These are phyloP conservation scores for Pagrus major DNA, from an alignment of 2,113 vertebrate species.

Conservation along the genomic window DNA sequence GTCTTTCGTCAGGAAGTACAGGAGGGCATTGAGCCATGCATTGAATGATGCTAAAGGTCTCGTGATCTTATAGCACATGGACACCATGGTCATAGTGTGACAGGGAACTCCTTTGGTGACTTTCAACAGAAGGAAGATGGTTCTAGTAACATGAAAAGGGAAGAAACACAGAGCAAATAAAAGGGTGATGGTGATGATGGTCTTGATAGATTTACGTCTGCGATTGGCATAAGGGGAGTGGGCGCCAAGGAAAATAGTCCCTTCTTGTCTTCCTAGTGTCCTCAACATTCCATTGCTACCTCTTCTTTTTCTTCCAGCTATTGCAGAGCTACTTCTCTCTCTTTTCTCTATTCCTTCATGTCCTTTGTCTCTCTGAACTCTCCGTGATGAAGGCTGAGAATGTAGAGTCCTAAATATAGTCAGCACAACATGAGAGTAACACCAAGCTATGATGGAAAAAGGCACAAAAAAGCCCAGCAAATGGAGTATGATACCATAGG, in stretches of 20 bases:
- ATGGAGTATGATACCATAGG: conserved; percentile 86
- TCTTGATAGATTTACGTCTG: conserved; percentile 87
- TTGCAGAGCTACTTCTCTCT: conserved; percentile 11
- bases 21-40: conserved; percentile 88
- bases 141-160: conserved; percentile 88
- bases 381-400: conserved; percentile 64
- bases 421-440: conserved; percentile 86
- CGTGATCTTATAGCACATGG: conserved; percentile 89
- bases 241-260: conserved; percentile 67
- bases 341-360: neutral
- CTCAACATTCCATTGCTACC: conserved; percentile 49
- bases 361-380: conserved; percentile 15
- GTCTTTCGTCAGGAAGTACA: conserved; percentile 89
- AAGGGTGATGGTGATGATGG: conserved; percentile 88
- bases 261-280: conserved; percentile 42
- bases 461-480: conserved; percentile 86
- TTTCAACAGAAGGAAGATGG: conserved; percentile 86
- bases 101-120: conserved; percentile 81
- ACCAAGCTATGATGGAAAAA: conserved; percentile 88
- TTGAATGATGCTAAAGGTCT: conserved; percentile 88
- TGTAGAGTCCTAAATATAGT: conserved; percentile 85
- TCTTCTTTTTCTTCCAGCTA: conserved; percentile 28
- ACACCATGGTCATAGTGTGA: conserved; percentile 84
- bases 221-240: conserved; percentile 82
- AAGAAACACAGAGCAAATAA: conserved; percentile 88